phyloP scores from a whole-genome alignment of 2,797 vertebrate species.

The Pangasius sanitwongsei region DNA sequence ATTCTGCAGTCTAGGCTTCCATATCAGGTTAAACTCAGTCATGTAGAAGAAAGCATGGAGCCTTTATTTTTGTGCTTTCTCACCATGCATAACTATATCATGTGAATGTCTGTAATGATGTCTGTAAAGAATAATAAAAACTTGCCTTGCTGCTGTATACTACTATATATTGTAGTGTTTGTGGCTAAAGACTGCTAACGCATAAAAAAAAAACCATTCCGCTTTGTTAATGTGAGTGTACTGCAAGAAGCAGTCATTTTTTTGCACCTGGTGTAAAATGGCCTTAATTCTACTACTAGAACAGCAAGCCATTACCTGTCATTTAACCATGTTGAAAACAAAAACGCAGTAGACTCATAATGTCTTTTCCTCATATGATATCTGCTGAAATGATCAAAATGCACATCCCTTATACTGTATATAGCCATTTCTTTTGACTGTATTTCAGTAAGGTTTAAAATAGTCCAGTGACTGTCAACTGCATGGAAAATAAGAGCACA shows the following conservation, averaged over 20 bases:
- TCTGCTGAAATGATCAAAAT: not conserved
- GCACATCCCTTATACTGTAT: not conserved
- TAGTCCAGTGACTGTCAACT: not conserved
- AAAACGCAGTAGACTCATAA: not conserved
- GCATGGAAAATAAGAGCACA: not conserved
- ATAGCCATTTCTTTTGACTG: not conserved
- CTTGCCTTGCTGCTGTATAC: not conserved
- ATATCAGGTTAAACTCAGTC: not conserved
- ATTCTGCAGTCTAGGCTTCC: not conserved
- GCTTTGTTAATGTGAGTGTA: not conserved
- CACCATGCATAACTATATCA: not conserved
- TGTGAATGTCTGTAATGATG: not conserved
- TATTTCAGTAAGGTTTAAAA: not conserved
- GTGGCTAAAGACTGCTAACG: not conserved
- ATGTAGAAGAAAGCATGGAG: not conserved
- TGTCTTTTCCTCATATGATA: not conserved
- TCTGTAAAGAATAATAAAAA: not conserved
- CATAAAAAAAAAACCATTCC: not conserved
- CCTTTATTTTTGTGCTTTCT: conserved; percentile 3
- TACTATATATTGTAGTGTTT: not conserved
- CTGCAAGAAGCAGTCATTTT: not conserved
- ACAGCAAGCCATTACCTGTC: not conserved
- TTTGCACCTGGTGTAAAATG: not conserved
- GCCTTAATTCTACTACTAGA: not conserved
- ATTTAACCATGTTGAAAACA: not conserved